Evolutionary conservation across 2,888 invertebrate genomes (phyloP).

Genomic region (Aphodius granarius): DNA sequence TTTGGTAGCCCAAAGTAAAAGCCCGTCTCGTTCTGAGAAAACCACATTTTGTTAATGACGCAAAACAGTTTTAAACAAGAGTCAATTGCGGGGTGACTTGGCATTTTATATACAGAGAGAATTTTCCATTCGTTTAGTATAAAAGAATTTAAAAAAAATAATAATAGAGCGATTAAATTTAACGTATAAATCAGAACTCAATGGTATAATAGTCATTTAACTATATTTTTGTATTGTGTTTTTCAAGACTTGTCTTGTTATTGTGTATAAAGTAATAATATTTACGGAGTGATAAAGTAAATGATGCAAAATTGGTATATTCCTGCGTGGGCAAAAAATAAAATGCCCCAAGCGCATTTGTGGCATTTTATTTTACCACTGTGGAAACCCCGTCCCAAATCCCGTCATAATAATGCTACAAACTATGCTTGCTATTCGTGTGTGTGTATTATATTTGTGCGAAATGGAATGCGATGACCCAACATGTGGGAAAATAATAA

Average conservation of each 20-base stretch:
- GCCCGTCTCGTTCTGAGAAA: neutral
- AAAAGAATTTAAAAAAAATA: neutral
- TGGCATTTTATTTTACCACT: too few relatives aligned
- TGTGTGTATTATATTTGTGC: neutral
- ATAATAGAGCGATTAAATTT: neutral
- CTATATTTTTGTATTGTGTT: too few relatives aligned
- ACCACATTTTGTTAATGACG: neutral
- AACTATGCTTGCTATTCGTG: neutral
- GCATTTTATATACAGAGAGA: neutral
- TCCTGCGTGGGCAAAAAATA: too few relatives aligned
- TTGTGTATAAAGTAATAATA: too few relatives aligned
- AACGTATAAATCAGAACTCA: too few relatives aligned
- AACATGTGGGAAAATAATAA: neutral
- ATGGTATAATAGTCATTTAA: too few relatives aligned
- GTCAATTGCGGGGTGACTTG: neutral
- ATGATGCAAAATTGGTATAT: too few relatives aligned
- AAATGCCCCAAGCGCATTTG: too few relatives aligned
- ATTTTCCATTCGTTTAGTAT: neutral
- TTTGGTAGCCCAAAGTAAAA: neutral
- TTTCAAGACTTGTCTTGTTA: too few relatives aligned
- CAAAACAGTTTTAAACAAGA: neutral
- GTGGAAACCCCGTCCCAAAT: neutral
- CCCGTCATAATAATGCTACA: neutral
- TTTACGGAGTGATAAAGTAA: too few relatives aligned
- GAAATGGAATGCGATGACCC: neutral